These are phyloP conservation scores for Mustela lutreola DNA, from an alignment of 2,113 vertebrate genomes.

Conservation along the genomic window DNA sequence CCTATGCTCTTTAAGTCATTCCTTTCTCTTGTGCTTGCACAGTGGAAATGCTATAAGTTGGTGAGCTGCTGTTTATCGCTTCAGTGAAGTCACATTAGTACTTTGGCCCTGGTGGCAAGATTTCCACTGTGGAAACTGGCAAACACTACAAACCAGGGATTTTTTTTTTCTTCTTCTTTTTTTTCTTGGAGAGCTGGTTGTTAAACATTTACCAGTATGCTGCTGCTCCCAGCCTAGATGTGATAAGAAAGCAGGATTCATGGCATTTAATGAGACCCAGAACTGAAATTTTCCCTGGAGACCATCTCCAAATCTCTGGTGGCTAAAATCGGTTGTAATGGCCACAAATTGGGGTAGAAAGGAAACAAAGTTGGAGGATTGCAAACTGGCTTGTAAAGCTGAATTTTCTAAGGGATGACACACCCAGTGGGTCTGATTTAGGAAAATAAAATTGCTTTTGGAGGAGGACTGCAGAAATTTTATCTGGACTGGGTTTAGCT, in stretches of 20 bases:
- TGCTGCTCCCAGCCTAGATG: background rate
- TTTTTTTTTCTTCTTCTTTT: background rate
- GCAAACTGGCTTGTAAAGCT: background rate
- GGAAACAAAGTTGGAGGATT: background rate
- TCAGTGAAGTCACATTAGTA: background rate
- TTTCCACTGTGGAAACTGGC: background rate
- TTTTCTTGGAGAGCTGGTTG: background rate
- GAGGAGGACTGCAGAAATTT: background rate
- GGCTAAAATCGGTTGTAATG: background rate
- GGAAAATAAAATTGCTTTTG: constrained; percentile 9
- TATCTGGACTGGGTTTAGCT: background rate
- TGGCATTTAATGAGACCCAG: background rate
- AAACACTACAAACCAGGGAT: background rate
- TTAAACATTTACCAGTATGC: background rate
- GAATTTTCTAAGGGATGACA: background rate
- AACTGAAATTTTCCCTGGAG: background rate
- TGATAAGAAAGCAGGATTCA: background rate
- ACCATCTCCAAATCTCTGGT: background rate
- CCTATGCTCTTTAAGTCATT: background rate
- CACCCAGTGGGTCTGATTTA: background rate
- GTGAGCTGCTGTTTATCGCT: background rate
- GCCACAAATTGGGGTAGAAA: background rate
- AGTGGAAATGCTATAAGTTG: background rate
- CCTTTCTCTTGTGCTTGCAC: no score
- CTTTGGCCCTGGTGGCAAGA: background rate